Conservation (phyloP, 2,113 vertebrate species). For the Calyptommatus sinebrachiatus region DNA sequence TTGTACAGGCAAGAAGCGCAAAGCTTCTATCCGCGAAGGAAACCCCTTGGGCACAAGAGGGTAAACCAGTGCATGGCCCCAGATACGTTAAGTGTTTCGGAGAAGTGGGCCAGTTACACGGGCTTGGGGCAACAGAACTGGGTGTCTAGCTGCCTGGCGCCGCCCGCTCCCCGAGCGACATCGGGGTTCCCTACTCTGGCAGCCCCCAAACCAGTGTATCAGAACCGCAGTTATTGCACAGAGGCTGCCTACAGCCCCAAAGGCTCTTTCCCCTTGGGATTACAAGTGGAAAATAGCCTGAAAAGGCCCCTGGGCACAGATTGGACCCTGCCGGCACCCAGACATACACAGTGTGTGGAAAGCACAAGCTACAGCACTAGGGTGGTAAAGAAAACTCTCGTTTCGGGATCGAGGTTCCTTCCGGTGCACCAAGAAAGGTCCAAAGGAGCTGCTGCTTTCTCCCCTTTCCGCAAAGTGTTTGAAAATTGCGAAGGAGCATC, state of each 20-base stretch:
- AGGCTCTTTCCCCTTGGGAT: conserved; percentile 60
- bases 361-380: conserved; percentile 46
- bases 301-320: conserved; percentile 66
- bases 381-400: conserved; percentile 51
- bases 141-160: conserved; percentile 52
- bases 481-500: conserved; percentile 50
- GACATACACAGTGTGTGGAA: neutral
- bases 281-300: conserved; percentile 53
- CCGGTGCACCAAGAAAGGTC: conserved; percentile 50
- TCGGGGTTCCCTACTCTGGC: conserved; percentile 70
- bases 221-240: conserved; percentile 71
- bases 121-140: conserved; percentile 37
- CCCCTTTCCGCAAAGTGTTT: conserved; percentile 39
- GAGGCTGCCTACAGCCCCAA: conserved; percentile 67
- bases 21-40: neutral
- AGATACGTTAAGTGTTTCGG: conserved; percentile 57
- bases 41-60: conserved; percentile 14
- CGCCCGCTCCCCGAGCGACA: conserved; percentile 44
- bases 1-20: conserved; percentile 66
- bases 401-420: conserved; percentile 53
- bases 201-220: conserved; percentile 83
- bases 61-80: conserved; percentile 44
- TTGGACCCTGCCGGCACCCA: conserved; percentile 58
- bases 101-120: conserved; percentile 61
- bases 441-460: conserved; percentile 48